Base-by-base conservation (phyloP, 1,140 invertebrate species). In the Orchestia grillus region DNA sequence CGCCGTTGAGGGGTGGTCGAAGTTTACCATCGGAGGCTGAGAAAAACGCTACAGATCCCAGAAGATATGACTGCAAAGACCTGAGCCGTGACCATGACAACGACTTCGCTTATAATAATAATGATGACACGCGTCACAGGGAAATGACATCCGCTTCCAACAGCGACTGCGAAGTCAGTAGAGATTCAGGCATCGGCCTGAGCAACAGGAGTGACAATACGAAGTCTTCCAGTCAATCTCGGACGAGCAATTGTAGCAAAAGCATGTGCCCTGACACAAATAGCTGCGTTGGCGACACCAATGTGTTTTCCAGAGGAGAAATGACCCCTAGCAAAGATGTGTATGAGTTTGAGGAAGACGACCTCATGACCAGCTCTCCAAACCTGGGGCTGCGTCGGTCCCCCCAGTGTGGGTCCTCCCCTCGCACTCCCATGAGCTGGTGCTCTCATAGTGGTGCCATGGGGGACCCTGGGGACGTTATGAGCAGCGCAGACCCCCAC, bases 261-360 rank as follows among this genome's bases (percentile, higher is more conserved):
- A 28, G 43, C 88, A 42, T 90, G 36, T 90, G 88, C 36, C 43
- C 88, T 90, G 88, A 90, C 41, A 44, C 41, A 11, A 90, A 90
- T 90, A 90, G 28, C 43, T 90, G 88, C 43, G 88, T 42, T 0
- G 88, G 11, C n/a, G 43, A 90, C 43, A 40, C 43, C 40, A 94
- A 44, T 40, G 43, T 47, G 19, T 47, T 94, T 44, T 94, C 92
- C 8, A 45, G 43, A 45, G 92, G 92, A 28, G 92, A 45, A 94
- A 47, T 94, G 36, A 95, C n/a, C 43, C 47, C 95, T n/a, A 53
- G 95, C 53, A 96, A 97, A 96, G 96, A 96, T 57, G 96, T 96
- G 88, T 96, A 97, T 94, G 96, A 96, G 43, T 96, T 96, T 96
- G 96, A 97, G 53, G 97, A 96, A 42, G 96, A 96, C 23, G 96